These are phyloP conservation scores for Diadumene lineata DNA, from an alignment of 92 coral and sea anemone genomes.

Conservation along the genomic window DNA sequence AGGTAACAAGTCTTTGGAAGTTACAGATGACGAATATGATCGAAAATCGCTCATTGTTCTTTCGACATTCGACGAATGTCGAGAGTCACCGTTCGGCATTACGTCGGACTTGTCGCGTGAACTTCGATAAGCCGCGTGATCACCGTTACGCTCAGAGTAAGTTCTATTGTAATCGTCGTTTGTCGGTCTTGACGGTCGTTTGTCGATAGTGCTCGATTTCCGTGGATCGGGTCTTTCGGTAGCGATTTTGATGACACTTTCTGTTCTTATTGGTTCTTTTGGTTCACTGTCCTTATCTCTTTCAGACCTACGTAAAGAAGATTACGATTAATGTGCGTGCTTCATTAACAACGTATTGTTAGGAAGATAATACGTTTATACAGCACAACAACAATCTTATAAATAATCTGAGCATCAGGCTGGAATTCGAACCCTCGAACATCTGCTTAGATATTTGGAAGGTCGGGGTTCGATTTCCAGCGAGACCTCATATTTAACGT, in stretches of 20 bases:
- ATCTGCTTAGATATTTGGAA: no score
- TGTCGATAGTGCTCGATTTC: constrained; percentile 13
- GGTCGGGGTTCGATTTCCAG: no score
- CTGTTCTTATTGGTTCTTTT: constrained; percentile 79
- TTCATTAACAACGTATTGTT: no score
- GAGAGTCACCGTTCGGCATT: constrained; percentile 20
- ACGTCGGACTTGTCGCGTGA: constrained; percentile 32
- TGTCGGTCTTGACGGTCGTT: constrained; percentile 7
- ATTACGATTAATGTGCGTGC: no score
- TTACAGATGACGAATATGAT: constrained; percentile 10
- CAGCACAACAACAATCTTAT: no score
- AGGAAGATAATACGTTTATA: no score
- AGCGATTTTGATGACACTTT: constrained; percentile 90
- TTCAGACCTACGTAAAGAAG: no score
- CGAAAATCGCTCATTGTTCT: constrained; percentile 13
- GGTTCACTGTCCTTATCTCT: constrained; percentile 39
- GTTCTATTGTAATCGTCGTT: constrained; percentile 18
- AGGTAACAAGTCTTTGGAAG: not conserved
- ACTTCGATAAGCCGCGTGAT: constrained; percentile 20
- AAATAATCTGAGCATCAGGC: no score
- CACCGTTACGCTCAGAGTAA: constrained; percentile 30
- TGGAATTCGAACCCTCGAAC: no score
- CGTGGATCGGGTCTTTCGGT: constrained; percentile 48
- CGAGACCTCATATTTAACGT: no score
- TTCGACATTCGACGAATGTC: constrained; percentile 4